A percentile compares a stretch with the other conserved stretches of the same genome.
These are phyloP conservation scores for Cuniculus paca DNA, from an alignment of 2,797 vertebrate genomes.

Conservation along the genomic window DNA sequence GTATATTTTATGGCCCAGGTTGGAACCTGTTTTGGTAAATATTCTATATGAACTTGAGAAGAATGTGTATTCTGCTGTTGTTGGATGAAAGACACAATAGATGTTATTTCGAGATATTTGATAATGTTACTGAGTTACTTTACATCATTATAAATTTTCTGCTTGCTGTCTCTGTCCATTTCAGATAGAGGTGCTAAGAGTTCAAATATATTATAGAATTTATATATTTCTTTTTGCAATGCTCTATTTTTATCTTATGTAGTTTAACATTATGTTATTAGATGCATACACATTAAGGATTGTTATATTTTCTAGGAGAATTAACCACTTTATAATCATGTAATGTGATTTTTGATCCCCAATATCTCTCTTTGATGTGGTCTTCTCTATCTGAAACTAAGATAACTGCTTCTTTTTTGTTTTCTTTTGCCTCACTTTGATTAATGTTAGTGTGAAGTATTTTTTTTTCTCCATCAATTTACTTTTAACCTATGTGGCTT, in stretches of 20 bases:
- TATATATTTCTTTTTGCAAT: not conserved
- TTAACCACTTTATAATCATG: not conserved
- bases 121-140: not conserved
- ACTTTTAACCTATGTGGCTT: not conserved
- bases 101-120: not conserved
- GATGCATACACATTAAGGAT: not conserved
- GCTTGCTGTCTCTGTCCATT: not conserved
- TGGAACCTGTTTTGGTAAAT: not conserved
- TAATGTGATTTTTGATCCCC: not conserved
- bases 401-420: not conserved
- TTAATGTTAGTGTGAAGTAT: not conserved
- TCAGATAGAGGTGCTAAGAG: not conserved
- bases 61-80: not conserved
- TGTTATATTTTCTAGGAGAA: not conserved
- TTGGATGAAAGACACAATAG: not conserved
- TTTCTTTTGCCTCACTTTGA: not conserved
- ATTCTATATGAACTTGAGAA: not conserved
- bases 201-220: not conserved
- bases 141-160: not conserved
- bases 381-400: not conserved
- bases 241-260: not conserved
- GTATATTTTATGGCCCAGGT: not conserved
- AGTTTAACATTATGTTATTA: not conserved
- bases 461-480: not conserved
- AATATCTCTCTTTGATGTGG: not conserved